A percentile compares a stretch with the other conserved stretches of the same genome.
phyloP scores from a whole-genome alignment of 2,113 vertebrate species.

The Trachemys scripta region DNA sequence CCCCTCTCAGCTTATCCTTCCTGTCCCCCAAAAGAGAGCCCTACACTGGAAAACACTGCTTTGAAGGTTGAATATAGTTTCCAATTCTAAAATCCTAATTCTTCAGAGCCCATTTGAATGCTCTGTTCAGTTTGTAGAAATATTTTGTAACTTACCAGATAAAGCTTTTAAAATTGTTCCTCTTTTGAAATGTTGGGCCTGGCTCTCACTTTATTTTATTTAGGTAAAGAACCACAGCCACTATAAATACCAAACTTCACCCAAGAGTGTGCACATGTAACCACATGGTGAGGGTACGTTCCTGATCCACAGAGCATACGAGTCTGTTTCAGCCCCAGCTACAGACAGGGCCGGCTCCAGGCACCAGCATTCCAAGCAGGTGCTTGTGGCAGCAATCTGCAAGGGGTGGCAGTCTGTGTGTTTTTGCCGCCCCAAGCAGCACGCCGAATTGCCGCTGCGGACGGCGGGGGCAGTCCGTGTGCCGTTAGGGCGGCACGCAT shows the following conservation, averaged over 20 bases:
- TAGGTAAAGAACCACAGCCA: slow-evolving; percentile 15
- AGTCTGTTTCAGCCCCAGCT: slow-evolving; percentile 64
- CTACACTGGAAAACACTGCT: neutral
- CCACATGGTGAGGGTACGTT: slow-evolving; percentile 41
- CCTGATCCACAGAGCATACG: slow-evolving; percentile 56
- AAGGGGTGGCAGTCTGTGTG: too few relatives aligned
- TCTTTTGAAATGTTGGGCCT: slow-evolving; percentile 39
- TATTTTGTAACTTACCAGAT: neutral
- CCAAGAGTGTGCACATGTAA: slow-evolving; percentile 51
- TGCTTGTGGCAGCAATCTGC: too few relatives aligned
- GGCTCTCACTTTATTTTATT: neutral
- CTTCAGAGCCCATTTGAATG: neutral
- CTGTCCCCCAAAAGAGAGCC: neutral
- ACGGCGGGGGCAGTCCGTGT: too few relatives aligned
- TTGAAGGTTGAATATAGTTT: neutral
- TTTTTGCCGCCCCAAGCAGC: too few relatives aligned
- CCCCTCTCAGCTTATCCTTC: neutral
- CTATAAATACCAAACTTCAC: slow-evolving; percentile 44
- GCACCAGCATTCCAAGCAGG: too few relatives aligned
- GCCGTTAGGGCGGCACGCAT: too few relatives aligned
- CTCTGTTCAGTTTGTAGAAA: slow-evolving; percentile 11
- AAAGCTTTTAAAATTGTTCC: slow-evolving; percentile 41
- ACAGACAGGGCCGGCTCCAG: slow-evolving; percentile 5
- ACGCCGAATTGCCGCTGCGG: too few relatives aligned
- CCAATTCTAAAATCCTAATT: neutral